A percentile compares a stretch with the other conserved stretches of the same genome.
Evolutionary conservation across 2,113 vertebrate genomes (phyloP).

Genomic region (Nipponia nippon): DNA sequence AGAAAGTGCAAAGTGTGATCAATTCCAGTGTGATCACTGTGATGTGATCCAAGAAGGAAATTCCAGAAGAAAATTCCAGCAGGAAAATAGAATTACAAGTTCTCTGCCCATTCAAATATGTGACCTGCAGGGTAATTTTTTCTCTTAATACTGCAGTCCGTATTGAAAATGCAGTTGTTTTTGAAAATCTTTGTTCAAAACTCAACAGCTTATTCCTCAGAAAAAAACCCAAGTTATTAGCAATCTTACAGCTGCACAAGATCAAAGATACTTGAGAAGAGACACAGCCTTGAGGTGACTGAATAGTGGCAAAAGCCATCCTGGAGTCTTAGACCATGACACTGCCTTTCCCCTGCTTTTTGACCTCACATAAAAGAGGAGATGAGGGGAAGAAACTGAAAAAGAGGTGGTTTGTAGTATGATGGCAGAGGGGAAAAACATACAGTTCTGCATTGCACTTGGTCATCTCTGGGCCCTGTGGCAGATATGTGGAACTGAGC

Average conservation of each 20-base stretch:
- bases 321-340: not conserved
- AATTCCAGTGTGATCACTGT: not conserved
- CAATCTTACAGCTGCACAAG: not conserved
- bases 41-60: not conserved
- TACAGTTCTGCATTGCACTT: not conserved
- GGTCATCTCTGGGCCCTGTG: not conserved
- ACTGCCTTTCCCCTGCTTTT: not conserved
- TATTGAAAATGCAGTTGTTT: not conserved
- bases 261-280: not conserved
- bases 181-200: not conserved
- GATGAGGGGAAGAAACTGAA: not conserved
- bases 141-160: not conserved
- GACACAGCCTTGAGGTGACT: not conserved
- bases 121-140: not conserved
- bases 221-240: not conserved
- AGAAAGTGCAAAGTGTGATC: not conserved
- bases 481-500: not conserved
- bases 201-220: not conserved
- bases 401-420: not conserved
- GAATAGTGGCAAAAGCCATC: not conserved
- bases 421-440: not conserved
- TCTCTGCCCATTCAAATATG: not conserved
- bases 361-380: not conserved
- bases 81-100: not conserved
- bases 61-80: not conserved